Evolutionary conservation across 2,113 vertebrate species (phyloP), one percentile per base, ranked within the genome.

Genomic region (Callipepla squamata): DNA sequence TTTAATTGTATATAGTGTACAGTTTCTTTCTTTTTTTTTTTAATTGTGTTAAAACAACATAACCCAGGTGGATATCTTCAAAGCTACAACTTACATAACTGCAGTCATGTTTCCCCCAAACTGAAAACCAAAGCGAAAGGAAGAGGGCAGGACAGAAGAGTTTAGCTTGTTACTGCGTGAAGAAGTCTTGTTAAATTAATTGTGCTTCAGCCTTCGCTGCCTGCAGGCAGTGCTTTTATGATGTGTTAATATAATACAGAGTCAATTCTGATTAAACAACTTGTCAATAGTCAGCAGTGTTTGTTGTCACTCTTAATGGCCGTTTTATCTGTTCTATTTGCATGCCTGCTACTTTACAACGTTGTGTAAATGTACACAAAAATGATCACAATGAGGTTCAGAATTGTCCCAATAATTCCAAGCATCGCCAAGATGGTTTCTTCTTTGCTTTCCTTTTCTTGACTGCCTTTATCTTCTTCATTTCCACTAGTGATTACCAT

Each of bases 341-440:
- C 28, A 81, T n/a, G 81, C 86, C 92, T 92, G 72, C 77, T 53
- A 89, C 11, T 77, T 98, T 97, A 99, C 95, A 99, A 94, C 0
- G 99, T 99, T 79, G 99, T 99, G 97, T 99, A 99, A 90, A 99
- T 99, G 96, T 99, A 99, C 77, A 99, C 99, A 90, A 99, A 99
- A 94, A 99, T 99, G 87, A 99, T 99, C 85, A 99, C 99, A 9
- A 99, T 97, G 51, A 99, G 97, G 96, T 99, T 99, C 82, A 99
- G 98, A 93, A 99, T 98, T 92, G 99, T 99, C 95, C 99, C 99
- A 23, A 99, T 98, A 85, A 99, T 99, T 53, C 99, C 99, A 95
- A 99, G 97, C 98, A 99, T 98, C 32, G 99, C 99, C 97, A 99
- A 94, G 92, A 99, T 98, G 47, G 97, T 98, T 97, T 99, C 99